These are phyloP conservation scores for Epsilonema sp. DNA, from an alignment of 2,888 invertebrate species.

Conservation along the genomic window DNA sequence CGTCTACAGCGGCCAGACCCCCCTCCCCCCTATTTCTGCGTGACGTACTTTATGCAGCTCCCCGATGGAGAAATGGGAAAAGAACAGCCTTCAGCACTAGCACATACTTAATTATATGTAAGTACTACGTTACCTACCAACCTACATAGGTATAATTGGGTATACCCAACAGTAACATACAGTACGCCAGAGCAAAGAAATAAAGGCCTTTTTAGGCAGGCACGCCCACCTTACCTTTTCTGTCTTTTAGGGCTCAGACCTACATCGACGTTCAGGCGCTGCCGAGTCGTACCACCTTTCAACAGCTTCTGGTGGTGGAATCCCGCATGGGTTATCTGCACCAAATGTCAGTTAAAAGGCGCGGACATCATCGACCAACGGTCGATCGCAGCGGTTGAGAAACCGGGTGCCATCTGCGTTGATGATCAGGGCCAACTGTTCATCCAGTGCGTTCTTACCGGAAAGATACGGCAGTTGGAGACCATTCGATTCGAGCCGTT, in stretches of 20 bases:
- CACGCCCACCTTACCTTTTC: too few relatives aligned
- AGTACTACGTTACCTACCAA: too few relatives aligned
- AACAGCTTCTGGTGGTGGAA: constrained; percentile 8
- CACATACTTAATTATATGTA: too few relatives aligned
- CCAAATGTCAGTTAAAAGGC: constrained; percentile 2
- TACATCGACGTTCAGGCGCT: constrained; percentile 5
- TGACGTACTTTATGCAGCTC: too few relatives aligned
- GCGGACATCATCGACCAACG: constrained; percentile 5
- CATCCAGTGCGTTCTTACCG: constrained; percentile 7
- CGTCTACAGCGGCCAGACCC: too few relatives aligned
- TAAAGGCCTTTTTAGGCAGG: too few relatives aligned
- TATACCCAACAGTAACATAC: too few relatives aligned
- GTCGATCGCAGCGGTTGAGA: constrained; percentile 4
- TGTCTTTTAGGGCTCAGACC: neutral
- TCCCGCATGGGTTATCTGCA: constrained; percentile 9
- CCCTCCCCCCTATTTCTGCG: too few relatives aligned
- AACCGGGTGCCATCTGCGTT: constrained; percentile 7
- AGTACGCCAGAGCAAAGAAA: too few relatives aligned
- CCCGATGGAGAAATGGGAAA: too few relatives aligned
- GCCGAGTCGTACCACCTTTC: neutral
- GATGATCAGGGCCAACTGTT: constrained; percentile 7
- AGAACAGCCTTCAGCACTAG: too few relatives aligned
- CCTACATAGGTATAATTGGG: too few relatives aligned
- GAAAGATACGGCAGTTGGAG: constrained; percentile 7
- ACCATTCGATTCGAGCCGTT: neutral